Evolutionary conservation across 2,888 invertebrate species (phyloP), one percentile per base, ranked within the genome.

Genomic region (Nomada fabriciana): DNA sequence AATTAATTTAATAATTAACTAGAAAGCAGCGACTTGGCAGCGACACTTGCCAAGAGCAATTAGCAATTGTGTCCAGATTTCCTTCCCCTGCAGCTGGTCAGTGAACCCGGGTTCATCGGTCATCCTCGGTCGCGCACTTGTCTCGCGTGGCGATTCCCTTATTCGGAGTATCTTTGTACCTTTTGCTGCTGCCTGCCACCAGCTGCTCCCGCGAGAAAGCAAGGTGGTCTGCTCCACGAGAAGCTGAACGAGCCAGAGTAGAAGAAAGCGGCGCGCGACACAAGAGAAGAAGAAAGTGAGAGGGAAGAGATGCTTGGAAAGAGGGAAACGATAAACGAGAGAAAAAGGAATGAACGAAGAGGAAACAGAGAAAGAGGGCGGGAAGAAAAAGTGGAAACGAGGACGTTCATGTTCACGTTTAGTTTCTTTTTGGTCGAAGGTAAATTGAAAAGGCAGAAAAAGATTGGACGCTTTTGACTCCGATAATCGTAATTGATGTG

Each of bases 111-210:
- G 91, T 91, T 92, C 93, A 91, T 91, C 92, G 92, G 91, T 91
- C 92, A 92, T 88, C 88, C 83, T 83, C 72, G 84, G 89, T 88
- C 90, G 82, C 87, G 89, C 92, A 92, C 92, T 92, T 93, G 92
- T 93, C 92, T 89, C 89, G 84, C 85, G 86, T 83, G 78, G 84
- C 87, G 90, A 92, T 92, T 92, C 89, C 93, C 92, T 92, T 93
- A 93, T 93, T 92, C 89, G 91, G 91, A 85, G 83, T 81, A 90
- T 89, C 88, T 86, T 82, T 84, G 78, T 69, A 67, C 68, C 73
- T 74, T 84, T 84, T 77, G 79, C 80, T 61, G 79, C 23, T 64
- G 61, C 59, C 67, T 71, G 60, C 61, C 80, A 73, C 70, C 42
- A 69, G 78, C 68, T 65, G 69, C 52, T 82, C 76, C 75, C 70